Evolutionary conservation across 2,888 invertebrate genomes (phyloP), one percentile per base, ranked within the genome.

Genomic region (Keiferia lycopersicella): DNA sequence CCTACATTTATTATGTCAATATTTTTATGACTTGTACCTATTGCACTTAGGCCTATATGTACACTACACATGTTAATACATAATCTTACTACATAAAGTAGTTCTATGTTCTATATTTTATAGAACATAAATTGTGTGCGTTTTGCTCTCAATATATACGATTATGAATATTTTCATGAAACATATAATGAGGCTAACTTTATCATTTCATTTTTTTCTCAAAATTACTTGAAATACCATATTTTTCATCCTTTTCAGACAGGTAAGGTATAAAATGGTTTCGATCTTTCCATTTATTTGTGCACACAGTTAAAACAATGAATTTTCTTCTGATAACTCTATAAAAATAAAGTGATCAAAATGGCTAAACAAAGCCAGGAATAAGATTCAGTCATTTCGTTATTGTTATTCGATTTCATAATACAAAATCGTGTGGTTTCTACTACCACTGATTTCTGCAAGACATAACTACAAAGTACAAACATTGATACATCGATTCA

Each of bases 21-120:
- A 66, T 77, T 26, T n/a, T 73, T 73, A 76, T 78, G 78, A 83
- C 84, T 88, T 88, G 87, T 88, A 88, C 88, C 84, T 86, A 85
- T 82, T 79, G 81, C 80, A 82, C 81, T 82, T 83, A 84, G 67
- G 38, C 59, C 68, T 76, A 79, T 66, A 68, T 66, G 73, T 75
- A 78, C 73, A 76, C 73, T 80, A 73, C 72, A 68, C 68, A 72
- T 70, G n/a, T n/a, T n/a, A 75, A 73, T 76, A 76, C 76, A 72
- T 75, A 76, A 48, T 30, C 70, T 65, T 67, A 71, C 59, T 69
- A 45, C 45, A n/a, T 16, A n/a, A 45, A n/a, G 45, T 66, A 69
- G 70, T 71, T 71, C 69, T 83, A 82, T 84, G 86, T 86, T n/a
- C 86, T 86, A 82, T 66, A 60, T 70, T 82, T 78, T 84, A 60